Percentiles rank a stretch among this genome's conserved stretches.
These are phyloP conservation scores for Aproaerema taeniolella DNA, from an alignment of 2,888 invertebrate species.

Conservation along the genomic window DNA sequence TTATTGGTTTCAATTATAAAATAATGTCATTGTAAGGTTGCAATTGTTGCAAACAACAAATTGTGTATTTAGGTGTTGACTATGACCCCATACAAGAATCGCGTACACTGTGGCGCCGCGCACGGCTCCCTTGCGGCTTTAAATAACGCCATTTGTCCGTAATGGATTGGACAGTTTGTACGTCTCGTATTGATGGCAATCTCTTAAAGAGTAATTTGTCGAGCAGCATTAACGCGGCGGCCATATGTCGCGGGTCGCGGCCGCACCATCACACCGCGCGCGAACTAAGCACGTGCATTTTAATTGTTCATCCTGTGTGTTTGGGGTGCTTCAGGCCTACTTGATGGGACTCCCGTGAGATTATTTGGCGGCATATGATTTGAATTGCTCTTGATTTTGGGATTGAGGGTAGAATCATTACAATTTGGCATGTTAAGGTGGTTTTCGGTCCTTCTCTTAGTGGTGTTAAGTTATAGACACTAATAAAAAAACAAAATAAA, in stretches of 20 bases:
- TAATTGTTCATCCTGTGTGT: conserved; percentile 43
- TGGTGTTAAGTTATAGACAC: too few relatives aligned
- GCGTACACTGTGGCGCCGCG: conserved; percentile 9
- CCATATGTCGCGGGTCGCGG: conserved; percentile 61
- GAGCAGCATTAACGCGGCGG: conserved; percentile 26
- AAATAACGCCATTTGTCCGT: conserved; percentile 66
- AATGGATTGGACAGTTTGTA: conserved; percentile 63
- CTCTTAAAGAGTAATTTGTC: conserved; percentile 68
- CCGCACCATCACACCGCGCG: too few relatives aligned
- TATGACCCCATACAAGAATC: conserved; percentile 8
- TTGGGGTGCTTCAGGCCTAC: conserved; percentile 14
- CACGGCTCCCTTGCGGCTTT: conserved; percentile 25
- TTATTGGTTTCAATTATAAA: too few relatives aligned
- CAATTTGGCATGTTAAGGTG: too few relatives aligned
- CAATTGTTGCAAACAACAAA: too few relatives aligned
- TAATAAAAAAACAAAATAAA: too few relatives aligned
- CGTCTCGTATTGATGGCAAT: conserved; percentile 55
- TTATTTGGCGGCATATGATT: background rate
- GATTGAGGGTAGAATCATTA: background rate
- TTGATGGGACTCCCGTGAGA: conserved; percentile 4
- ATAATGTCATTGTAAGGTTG: too few relatives aligned
- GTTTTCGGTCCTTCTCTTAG: too few relatives aligned
- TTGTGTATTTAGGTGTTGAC: too few relatives aligned
- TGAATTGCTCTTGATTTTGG: background rate
- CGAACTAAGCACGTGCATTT: conserved; percentile 37